Conservation (phyloP, 2,113 vertebrate species). For the Poicephalus gulielmi region DNA sequence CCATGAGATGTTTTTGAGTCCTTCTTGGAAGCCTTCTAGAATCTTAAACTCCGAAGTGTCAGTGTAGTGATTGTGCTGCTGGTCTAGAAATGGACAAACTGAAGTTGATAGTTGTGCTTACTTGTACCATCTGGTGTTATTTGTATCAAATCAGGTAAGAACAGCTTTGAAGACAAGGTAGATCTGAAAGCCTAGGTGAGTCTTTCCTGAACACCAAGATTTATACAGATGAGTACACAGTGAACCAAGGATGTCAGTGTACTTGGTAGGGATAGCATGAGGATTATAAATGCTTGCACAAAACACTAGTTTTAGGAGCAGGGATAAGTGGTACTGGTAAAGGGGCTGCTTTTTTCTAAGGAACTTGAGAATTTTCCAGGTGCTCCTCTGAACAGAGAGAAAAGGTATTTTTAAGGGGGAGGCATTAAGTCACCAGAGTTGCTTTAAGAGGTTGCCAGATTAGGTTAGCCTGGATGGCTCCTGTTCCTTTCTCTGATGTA, state of each 20-base stretch:
- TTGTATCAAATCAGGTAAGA: neutral
- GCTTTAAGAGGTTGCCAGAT: neutral
- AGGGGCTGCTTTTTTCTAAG: neutral
- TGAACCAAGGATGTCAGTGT: neutral
- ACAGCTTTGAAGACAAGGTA: neutral
- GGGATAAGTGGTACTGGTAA: neutral
- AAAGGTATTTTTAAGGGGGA: neutral
- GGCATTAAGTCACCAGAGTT: neutral
- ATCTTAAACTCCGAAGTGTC: neutral
- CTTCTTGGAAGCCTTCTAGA: neutral
- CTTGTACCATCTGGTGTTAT: neutral
- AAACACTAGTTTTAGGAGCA: neutral
- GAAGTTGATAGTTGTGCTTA: neutral
- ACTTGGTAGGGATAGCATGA: neutral
- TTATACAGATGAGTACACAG: neutral
- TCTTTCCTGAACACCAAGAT: neutral
- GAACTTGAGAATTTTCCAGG: neutral
- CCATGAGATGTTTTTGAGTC: neutral
- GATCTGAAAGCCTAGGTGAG: neutral
- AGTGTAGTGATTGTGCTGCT: neutral
- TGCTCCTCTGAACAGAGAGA: neutral
- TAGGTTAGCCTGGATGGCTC: neutral
- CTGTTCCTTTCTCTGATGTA: neutral
- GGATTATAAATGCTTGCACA: neutral
- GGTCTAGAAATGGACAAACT: neutral